phyloP scores from a whole-genome alignment of 64 coral and sea anemone species.

The Stichodactyla helianthus region DNA sequence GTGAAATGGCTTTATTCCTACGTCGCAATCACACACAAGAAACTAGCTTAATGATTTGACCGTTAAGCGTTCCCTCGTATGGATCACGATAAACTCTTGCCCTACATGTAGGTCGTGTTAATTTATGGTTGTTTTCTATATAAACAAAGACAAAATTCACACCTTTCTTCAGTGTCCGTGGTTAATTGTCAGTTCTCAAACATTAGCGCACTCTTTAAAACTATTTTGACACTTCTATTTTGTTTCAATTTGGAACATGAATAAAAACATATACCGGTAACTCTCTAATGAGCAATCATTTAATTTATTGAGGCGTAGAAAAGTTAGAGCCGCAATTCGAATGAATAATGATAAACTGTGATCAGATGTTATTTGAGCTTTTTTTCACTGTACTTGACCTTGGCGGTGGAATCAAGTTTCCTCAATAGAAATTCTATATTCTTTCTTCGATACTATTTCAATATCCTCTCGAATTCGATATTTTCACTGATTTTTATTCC shows the following conservation, averaged over 20 bases:
- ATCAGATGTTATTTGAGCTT: neutral
- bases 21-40: neutral
- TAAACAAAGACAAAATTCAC: conserved; percentile 1
- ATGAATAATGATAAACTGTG: neutral
- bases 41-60: neutral
- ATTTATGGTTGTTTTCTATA: neutral
- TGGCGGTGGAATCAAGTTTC: neutral
- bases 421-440: neutral
- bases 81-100: neutral
- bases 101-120: neutral
- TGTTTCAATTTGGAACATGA: neutral
- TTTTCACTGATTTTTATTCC: neutral
- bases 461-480: neutral
- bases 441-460: neutral
- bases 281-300: neutral
- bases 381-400: neutral
- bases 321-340: neutral
- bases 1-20: neutral
- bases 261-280: too few species aligned
- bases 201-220: neutral
- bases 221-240: neutral
- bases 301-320: neutral
- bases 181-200: neutral
- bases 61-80: neutral
- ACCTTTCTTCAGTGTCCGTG: neutral